Percentiles rank a stretch among this genome's conserved stretches.
Evolutionary conservation across 2,888 invertebrate genomes (phyloP).

Genomic region (Eupithecia exiguata): DNA sequence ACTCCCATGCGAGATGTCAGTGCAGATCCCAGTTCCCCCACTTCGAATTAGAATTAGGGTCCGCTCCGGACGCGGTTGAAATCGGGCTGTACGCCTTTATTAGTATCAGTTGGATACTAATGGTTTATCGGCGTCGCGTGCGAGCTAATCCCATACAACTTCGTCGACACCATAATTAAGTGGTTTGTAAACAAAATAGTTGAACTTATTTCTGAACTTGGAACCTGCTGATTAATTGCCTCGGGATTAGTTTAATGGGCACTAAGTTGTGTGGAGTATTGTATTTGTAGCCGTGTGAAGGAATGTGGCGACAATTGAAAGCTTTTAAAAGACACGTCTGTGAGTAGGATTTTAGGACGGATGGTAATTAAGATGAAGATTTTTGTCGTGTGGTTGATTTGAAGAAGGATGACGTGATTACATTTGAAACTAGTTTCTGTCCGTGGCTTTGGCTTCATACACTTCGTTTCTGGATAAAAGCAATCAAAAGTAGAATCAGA

Average conservation of each 20-base stretch:
- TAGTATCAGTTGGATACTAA: neutral
- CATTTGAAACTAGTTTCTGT: neutral
- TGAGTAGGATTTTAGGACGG: constrained; percentile 1
- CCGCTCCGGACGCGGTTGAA: no score
- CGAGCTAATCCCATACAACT: constrained; percentile 48
- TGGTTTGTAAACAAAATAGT: constrained; percentile 68
- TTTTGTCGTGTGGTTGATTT: neutral
- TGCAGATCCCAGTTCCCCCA: no score
- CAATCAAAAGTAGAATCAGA: neutral
- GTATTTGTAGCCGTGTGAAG: constrained; percentile 18
- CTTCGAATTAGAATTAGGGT: no score
- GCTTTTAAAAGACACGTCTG: constrained; percentile 48
- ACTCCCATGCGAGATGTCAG: no score
- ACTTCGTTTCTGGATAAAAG: neutral
- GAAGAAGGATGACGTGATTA: neutral
- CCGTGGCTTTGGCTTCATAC: neutral
- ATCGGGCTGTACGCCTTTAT: no score
- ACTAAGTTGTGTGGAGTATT: constrained; percentile 29
- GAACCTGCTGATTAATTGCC: constrained; percentile 59
- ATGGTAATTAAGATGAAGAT: constrained; percentile 9
- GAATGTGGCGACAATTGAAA: constrained; percentile 50
- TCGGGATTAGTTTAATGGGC: constrained; percentile 44
- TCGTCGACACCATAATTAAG: constrained; percentile 60
- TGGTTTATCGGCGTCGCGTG: constrained; percentile 43
- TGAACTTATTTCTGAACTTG: constrained; percentile 39